phyloP scores from a whole-genome alignment of 2,113 vertebrate species.

The Lucifuga dentata region DNA sequence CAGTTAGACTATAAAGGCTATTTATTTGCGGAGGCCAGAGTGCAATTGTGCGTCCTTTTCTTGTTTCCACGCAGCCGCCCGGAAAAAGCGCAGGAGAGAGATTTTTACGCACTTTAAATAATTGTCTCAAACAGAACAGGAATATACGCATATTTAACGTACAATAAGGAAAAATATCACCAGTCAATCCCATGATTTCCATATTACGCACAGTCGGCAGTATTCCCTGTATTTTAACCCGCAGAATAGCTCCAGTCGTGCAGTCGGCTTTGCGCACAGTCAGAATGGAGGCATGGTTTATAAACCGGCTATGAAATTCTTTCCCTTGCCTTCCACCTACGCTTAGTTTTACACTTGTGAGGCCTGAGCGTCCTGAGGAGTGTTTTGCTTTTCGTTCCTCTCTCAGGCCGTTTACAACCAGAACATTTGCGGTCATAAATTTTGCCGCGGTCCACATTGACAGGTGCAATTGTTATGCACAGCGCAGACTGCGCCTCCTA shows the following conservation, averaged over 20 bases:
- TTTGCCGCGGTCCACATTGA: conserved; percentile 94
- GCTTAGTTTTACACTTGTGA: conserved; percentile 92
- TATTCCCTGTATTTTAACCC: neutral
- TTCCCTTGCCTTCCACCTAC: conserved; percentile 94
- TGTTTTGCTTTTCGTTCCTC: conserved; percentile 93
- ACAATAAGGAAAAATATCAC: conserved; percentile 21
- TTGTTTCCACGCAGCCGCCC: neutral
- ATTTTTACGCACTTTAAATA: neutral
- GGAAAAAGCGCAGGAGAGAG: neutral
- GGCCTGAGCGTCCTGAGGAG: conserved; percentile 85
- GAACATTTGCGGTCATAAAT: conserved; percentile 95
- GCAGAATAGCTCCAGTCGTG: conserved; percentile 17
- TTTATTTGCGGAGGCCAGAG: conserved; percentile 61
- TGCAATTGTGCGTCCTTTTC: conserved; percentile 20
- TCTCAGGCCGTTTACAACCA: conserved; percentile 91
- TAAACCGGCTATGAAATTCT: conserved; percentile 90
- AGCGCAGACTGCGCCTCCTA: conserved; percentile 86
- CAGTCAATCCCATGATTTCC: conserved; percentile 19
- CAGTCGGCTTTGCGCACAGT: conserved; percentile 21
- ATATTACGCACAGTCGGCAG: conserved; percentile 15
- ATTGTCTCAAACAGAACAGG: neutral
- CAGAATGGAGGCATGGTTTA: conserved; percentile 79
- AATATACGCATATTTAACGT: conserved; percentile 13
- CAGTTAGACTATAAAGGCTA: conserved; percentile 26
- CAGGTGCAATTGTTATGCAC: conserved; percentile 99